Evolutionary conservation across 2,888 invertebrate genomes (phyloP), one percentile per base, ranked within the genome.

Genomic region (Strigamia transsilvanica): DNA sequence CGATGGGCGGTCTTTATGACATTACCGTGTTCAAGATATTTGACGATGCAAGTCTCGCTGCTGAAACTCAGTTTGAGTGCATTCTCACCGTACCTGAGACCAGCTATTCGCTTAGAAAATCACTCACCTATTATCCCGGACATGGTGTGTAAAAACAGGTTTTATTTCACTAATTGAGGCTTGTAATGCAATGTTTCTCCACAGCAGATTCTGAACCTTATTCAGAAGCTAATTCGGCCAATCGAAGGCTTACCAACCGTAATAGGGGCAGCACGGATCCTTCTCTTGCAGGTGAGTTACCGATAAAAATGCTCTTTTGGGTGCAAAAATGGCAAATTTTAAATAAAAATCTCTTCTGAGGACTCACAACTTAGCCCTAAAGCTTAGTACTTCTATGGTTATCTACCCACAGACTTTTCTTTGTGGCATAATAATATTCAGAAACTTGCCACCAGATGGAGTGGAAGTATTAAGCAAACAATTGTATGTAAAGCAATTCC

Each of bases 121-220:
- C 81, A 79, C 73, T 84, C 27, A 82, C 83, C 27, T 85, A 85
- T 79, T 84, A 83, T 41, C 84, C 84, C 78, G 85, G 85, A 85
- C 82, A 82, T 81, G 42, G 27, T 46, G 2, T 7, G 15, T 77
- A 61, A 61, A 6, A 77, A 15, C 21, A 2, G 15, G 77, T 51
- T 51, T 13, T n/a, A 6, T 51, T 13, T 51, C n/a, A 12, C n/a
- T n/a, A 51, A n/a, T 4, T 51, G n/a, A 51, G 13, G 51, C 4
- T 51, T 6, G 3, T 51, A 51, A 51, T 51, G n/a, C 10, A n/a
- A 51, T n/a, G 2, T 51, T 51, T 34, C 34, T 34, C 7, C 7
- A 5, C 7, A 5, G 34, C 51, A 51, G 51, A 51, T n/a, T 51
- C 51, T 51, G 51, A 51, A 51, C 51, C 51, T n/a, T 51, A 51